A percentile compares a stretch with the other conserved stretches of the same genome.
Conservation (phyloP, 2,113 vertebrate species). For the Tiliqua scincoides region DNA sequence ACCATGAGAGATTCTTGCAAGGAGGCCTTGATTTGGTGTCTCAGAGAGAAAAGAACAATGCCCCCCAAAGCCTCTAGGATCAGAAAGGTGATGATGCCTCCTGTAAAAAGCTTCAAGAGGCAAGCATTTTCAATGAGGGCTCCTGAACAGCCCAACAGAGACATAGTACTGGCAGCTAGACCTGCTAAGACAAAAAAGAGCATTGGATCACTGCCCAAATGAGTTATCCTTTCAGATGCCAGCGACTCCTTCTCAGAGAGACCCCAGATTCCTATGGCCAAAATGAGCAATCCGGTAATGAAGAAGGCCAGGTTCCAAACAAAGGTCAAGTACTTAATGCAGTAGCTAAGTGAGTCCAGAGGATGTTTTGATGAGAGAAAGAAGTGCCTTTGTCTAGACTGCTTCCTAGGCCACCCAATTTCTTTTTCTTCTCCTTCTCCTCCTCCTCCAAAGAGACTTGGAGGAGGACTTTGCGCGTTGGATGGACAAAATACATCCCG, state of each 20-base stretch:
- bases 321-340: constrained; percentile 81
- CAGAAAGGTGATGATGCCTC: constrained; percentile 66
- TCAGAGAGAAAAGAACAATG: constrained; percentile 75
- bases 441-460: neutral
- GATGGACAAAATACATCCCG: constrained; percentile 24
- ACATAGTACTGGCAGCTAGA: constrained; percentile 73
- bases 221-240: constrained; percentile 65
- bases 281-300: constrained; percentile 77
- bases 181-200: constrained; percentile 78
- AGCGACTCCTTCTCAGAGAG: constrained; percentile 84
- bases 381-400: neutral
- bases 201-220: constrained; percentile 86
- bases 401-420: neutral
- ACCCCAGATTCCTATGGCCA: constrained; percentile 87
- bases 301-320: constrained; percentile 85
- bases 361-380: neutral
- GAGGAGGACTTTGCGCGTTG: neutral
- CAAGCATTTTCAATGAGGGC: constrained; percentile 81
- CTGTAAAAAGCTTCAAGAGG: constrained; percentile 82
- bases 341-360: constrained; percentile 52
- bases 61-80: constrained; percentile 76
- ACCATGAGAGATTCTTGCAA: constrained; percentile 75
- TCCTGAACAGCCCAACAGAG: constrained; percentile 85
- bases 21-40: constrained; percentile 68
- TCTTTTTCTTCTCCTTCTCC: neutral